phyloP scores from a whole-genome alignment of 2,113 vertebrate genomes.

The Halcyon senegalensis region DNA sequence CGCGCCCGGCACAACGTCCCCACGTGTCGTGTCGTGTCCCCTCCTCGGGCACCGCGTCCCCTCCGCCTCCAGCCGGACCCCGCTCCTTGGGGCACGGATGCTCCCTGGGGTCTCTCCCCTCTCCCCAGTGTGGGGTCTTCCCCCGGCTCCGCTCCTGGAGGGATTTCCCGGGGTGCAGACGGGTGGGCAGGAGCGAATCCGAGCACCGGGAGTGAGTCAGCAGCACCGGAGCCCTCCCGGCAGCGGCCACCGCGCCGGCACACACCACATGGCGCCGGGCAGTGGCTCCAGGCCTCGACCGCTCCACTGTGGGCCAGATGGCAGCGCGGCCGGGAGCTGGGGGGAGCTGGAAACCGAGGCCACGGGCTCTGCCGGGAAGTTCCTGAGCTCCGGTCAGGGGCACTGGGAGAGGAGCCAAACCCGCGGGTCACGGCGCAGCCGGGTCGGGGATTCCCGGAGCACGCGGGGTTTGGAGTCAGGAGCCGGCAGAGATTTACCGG shows the following conservation, averaged over 20 bases:
- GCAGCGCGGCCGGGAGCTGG: neutral
- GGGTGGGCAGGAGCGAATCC: neutral
- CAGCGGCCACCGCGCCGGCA: neutral
- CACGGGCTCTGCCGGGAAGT: neutral
- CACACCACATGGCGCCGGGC: neutral
- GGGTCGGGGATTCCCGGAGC: neutral
- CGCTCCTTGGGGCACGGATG: too few species aligned
- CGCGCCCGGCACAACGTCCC: accelerated
- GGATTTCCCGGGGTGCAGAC: neutral
- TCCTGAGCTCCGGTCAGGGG: neutral
- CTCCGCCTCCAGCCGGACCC: too few species aligned
- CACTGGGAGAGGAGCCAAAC: neutral
- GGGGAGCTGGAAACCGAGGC: neutral
- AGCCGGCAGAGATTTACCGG: neutral
- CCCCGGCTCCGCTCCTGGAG: neutral
- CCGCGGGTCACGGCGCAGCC: neutral
- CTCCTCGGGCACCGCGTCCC: neutral
- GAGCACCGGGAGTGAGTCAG: neutral
- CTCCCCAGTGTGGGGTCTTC: neutral
- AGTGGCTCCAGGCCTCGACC: neutral
- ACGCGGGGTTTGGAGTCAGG: neutral
- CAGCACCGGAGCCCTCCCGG: neutral
- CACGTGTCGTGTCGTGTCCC: too few species aligned
- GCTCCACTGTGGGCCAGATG: neutral
- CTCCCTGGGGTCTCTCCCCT: neutral